phyloP scores from a whole-genome alignment of 2,113 vertebrate genomes.

The Etheostoma cragini region DNA sequence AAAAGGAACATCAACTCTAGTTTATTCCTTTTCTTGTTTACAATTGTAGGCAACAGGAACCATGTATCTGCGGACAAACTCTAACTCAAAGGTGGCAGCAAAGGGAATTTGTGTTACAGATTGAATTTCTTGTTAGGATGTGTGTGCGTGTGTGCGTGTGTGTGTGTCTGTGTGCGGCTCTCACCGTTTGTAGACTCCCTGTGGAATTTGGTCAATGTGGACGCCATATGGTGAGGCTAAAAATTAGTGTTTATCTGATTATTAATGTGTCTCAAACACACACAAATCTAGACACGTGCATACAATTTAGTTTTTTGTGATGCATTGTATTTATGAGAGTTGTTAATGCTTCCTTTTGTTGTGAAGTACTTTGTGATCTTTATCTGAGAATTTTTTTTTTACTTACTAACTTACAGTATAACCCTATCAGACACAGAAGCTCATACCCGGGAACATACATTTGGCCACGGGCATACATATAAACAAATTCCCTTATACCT shows the following conservation, averaged over 20 bases:
- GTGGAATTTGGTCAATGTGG: conserved; percentile 58
- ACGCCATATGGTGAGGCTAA: conserved; percentile 70
- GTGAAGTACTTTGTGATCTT: too few relatives aligned
- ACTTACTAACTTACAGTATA: too few relatives aligned
- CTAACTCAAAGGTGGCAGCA: conserved; percentile 39
- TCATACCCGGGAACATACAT: background rate
- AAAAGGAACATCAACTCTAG: conserved; percentile 29
- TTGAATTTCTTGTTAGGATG: conserved; percentile 42
- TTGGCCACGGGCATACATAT: conserved; percentile 14
- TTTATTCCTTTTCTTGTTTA: conserved; percentile 36
- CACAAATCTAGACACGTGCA: conserved; percentile 20
- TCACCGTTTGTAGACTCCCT: conserved; percentile 29
- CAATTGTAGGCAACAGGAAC: conserved; percentile 24
- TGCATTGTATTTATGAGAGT: too few relatives aligned
- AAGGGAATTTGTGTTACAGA: conserved; percentile 45
- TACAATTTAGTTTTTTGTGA: too few relatives aligned
- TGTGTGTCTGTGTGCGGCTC: background rate
- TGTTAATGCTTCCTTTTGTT: too few relatives aligned
- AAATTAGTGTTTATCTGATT: conserved; percentile 73
- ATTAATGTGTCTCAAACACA: conserved; percentile 67
- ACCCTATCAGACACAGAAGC: conserved; percentile 17
- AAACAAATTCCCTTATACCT: background rate
- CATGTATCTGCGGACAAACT: conserved; percentile 25
- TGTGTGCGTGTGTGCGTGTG: background rate
- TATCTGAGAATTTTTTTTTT: too few relatives aligned